Evolutionary conservation across 2,888 invertebrate species (phyloP).

Genomic region (Leptopilina drosophilae): DNA sequence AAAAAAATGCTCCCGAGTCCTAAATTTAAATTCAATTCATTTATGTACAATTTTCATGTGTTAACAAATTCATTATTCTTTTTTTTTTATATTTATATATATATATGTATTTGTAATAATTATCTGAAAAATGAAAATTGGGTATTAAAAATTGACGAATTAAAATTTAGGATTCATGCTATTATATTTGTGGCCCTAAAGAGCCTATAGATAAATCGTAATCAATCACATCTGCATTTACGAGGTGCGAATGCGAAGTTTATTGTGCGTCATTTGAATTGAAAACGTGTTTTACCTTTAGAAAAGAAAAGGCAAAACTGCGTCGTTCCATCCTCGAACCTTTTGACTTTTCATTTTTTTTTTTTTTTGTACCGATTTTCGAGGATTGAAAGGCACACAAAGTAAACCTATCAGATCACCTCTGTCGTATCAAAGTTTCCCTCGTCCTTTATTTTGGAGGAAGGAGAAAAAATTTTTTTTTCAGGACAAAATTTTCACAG

Average conservation of each 20-base stretch:
- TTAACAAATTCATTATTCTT: neutral
- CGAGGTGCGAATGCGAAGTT: slow-evolving; percentile 73
- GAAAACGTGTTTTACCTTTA: slow-evolving; percentile 56
- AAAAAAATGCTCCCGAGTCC: slow-evolving; percentile 19
- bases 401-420: slow-evolving; percentile 43
- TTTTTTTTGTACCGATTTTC: slow-evolving; percentile 46
- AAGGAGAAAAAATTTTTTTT: slow-evolving; percentile 20
- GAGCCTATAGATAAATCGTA: slow-evolving; percentile 59
- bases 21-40: slow-evolving; percentile 12
- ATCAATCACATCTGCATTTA: slow-evolving; percentile 73
- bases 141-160: slow-evolving; percentile 9
- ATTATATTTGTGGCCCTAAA: neutral
- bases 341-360: slow-evolving; percentile 30
- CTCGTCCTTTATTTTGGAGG: neutral
- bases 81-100: neutral
- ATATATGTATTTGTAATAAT: too few relatives aligned
- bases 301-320: slow-evolving; percentile 9
- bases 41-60: neutral
- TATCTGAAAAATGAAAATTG: neutral
- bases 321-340: slow-evolving; percentile 66
- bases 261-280: slow-evolving; percentile 75
- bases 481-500: slow-evolving; percentile 37
- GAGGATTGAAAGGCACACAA: slow-evolving; percentile 71
- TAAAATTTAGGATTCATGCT: slow-evolving; percentile 22
- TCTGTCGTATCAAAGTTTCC: slow-evolving; percentile 46